phyloP scores from a whole-genome alignment of 2,888 invertebrate species.

The Lasius fuliginosus region DNA sequence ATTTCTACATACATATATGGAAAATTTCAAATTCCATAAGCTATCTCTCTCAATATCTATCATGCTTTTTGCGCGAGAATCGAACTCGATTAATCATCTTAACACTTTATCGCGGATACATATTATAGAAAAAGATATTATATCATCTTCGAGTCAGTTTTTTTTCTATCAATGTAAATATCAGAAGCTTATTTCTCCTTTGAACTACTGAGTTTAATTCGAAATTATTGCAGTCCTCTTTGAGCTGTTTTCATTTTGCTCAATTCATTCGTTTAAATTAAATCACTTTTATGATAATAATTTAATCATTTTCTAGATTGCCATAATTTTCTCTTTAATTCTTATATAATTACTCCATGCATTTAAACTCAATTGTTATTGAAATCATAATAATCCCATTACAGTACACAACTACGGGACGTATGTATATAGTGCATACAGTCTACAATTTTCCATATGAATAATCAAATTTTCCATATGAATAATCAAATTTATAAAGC shows the following conservation, averaged over 20 bases:
- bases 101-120: not conserved
- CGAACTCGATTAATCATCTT: not conserved
- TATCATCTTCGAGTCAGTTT: not conserved
- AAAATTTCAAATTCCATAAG: not conserved
- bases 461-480: not conserved
- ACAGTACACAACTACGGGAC: not conserved
- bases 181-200: not conserved
- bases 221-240: not conserved
- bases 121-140: not conserved
- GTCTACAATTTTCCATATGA: not conserved
- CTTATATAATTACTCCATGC: not conserved
- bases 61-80: not conserved
- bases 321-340: not conserved
- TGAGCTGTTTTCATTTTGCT: not conserved
- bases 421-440: not conserved
- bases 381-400: not conserved
- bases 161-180: not conserved
- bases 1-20: not conserved
- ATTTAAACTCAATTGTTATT: not conserved
- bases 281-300: constrained; percentile 1
- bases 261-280: constrained; percentile 5
- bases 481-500: not conserved
- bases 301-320: not conserved
- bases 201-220: not conserved
- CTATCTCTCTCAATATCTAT: not conserved